Conservation (phyloP, 2,888 invertebrate species). For the Teleiodes luculella region DNA sequence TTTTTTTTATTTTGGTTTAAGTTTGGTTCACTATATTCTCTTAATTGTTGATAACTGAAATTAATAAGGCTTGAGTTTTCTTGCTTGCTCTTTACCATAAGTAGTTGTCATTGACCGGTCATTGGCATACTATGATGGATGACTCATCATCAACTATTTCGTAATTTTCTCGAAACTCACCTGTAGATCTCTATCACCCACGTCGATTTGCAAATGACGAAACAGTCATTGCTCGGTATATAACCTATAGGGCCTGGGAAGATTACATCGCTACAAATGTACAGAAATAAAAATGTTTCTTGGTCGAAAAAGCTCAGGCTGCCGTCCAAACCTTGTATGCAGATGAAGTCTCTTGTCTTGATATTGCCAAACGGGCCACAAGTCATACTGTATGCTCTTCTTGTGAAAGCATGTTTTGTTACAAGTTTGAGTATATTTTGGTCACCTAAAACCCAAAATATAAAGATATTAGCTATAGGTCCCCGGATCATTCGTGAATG, state of each 20-base stretch:
- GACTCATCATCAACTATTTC: no score
- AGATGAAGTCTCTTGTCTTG: slow-evolving; percentile 90
- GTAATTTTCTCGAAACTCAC: slow-evolving; percentile 60
- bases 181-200: slow-evolving; percentile 93
- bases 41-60: slow-evolving; percentile 86
- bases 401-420: slow-evolving; percentile 89
- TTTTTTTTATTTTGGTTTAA: slow-evolving; percentile 80
- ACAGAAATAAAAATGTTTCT: slow-evolving; percentile 91
- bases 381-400: slow-evolving; percentile 87
- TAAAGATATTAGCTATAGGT: no score
- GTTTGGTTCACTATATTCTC: slow-evolving; percentile 83
- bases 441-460: no score
- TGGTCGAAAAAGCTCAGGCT: slow-evolving; percentile 94
- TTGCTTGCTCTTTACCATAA: no score
- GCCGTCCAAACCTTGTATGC: slow-evolving; percentile 94
- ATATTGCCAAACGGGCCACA: slow-evolving; percentile 93
- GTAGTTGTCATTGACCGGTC: no score
- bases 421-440: slow-evolving; percentile 83
- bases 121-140: background rate
- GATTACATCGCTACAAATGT: slow-evolving; percentile 87
- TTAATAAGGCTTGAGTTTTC: no score
- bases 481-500: no score
- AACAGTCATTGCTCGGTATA: slow-evolving; percentile 88
- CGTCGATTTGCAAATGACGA: slow-evolving; percentile 88
- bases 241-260: slow-evolving; percentile 93